These are phyloP conservation scores for Heliconius charithonia DNA, from an alignment of 2,888 invertebrate genomes.

Conservation along the genomic window DNA sequence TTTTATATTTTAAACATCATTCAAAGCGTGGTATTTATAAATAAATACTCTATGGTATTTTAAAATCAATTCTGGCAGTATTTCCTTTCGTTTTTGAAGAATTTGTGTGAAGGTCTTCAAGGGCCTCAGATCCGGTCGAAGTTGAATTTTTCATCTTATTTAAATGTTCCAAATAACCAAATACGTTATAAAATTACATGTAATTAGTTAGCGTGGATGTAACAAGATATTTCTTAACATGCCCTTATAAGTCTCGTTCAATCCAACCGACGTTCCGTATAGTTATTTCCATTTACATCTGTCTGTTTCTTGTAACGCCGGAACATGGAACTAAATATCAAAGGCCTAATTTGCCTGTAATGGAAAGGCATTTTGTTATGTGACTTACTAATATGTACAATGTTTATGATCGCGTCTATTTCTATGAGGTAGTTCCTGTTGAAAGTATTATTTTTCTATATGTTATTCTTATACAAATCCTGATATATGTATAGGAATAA, in stretches of 20 bases:
- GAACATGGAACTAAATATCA: constrained; percentile 17
- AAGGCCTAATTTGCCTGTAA: background rate
- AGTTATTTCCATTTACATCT: constrained; percentile 4
- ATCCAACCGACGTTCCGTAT: constrained; percentile 24
- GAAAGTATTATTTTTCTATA: background rate
- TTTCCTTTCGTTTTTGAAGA: constrained; percentile 40
- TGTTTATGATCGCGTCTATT: constrained; percentile 4
- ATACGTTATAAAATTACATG: constrained; percentile 26
- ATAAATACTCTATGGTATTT: constrained; percentile 1
- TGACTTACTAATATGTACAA: constrained; percentile 24
- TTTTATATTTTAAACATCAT: background rate
- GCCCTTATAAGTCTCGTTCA: constrained; percentile 25
- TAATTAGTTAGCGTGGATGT: constrained; percentile 44
- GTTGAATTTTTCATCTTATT: constrained; percentile 36
- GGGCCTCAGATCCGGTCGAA: constrained; percentile 41
- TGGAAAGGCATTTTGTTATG: constrained; percentile 12
- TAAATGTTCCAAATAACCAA: constrained; percentile 34
- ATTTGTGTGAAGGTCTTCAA: constrained; percentile 44
- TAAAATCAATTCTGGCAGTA: constrained; percentile 27
- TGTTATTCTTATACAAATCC: background rate
- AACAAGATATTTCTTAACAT: constrained; percentile 23
- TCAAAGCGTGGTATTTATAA: background rate
- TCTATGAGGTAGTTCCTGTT: background rate
- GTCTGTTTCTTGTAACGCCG: constrained; percentile 6
- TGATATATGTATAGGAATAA: background rate